Evolutionary conservation across 2,113 vertebrate genomes (phyloP).

Genomic region (Ammodytes marinus): DNA sequence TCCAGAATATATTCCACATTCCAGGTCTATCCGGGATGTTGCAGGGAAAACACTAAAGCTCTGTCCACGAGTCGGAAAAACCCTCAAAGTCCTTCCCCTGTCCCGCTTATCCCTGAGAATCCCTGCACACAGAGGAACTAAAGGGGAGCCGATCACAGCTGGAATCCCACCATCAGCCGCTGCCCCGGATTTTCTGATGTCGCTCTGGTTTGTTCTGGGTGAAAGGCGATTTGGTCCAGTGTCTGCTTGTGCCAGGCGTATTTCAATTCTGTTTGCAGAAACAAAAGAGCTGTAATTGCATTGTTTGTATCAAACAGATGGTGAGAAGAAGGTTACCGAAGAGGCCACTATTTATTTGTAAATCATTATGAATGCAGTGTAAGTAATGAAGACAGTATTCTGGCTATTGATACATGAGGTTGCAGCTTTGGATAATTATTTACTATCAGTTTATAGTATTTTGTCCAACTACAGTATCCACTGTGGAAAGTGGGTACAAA

Average conservation of each 20-base stretch:
- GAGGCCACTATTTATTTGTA: not conserved
- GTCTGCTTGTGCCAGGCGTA: conserved; percentile 38
- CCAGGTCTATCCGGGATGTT: conserved; percentile 76
- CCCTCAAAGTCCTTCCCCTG: conserved; percentile 70
- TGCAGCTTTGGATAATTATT: conserved; percentile 12
- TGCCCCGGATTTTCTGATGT: conserved; percentile 54
- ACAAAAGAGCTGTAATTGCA: conserved; percentile 35
- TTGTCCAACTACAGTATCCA: conserved; percentile 15
- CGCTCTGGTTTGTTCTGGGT: conserved; percentile 56
- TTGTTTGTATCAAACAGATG: conserved; percentile 11
- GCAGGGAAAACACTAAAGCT: conserved; percentile 64
- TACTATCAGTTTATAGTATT: conserved; percentile 26
- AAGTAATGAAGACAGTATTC: conserved; percentile 7
- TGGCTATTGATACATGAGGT: not conserved
- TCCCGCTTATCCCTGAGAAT: conserved; percentile 77
- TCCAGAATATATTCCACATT: conserved; percentile 73
- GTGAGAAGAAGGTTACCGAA: conserved; percentile 6
- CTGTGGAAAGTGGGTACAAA: conserved; percentile 4
- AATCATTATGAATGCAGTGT: conserved; percentile 12
- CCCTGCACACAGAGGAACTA: conserved; percentile 65
- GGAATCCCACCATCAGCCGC: conserved; percentile 71
- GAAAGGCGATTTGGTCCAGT: conserved; percentile 67
- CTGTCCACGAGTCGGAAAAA: conserved; percentile 60
- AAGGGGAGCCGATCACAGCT: conserved; percentile 71
- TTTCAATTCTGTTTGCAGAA: conserved; percentile 49